Conservation (phyloP, 2,797 vertebrate species). For the Valencia hispanica region DNA sequence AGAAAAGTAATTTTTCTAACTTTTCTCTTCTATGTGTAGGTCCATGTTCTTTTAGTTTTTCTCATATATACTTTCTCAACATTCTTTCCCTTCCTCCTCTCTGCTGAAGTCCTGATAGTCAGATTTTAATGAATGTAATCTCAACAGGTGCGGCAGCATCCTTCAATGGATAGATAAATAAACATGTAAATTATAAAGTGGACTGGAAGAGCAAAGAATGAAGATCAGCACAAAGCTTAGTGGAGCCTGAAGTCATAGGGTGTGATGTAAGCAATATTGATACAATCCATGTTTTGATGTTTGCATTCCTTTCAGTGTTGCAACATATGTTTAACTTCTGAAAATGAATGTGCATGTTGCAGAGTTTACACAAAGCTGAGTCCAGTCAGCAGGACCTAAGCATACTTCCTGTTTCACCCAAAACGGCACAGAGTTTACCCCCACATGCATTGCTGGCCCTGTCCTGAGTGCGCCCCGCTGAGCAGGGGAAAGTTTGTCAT, state of each 20-base stretch:
- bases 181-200: slow-evolving; percentile 19
- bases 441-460: slow-evolving; percentile 49
- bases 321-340: slow-evolving; percentile 40
- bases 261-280: slow-evolving; percentile 1
- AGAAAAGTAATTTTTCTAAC: neutral
- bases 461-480: slow-evolving; percentile 40
- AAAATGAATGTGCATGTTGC: slow-evolving; percentile 34
- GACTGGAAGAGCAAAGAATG: neutral
- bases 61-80: neutral
- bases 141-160: slow-evolving; percentile 42
- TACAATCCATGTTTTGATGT: slow-evolving; percentile 38
- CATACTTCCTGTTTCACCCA: slow-evolving; percentile 45
- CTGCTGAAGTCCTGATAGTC: slow-evolving; percentile 40
- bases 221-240: slow-evolving; percentile 1
- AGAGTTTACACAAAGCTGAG: slow-evolving; percentile 43
- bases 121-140: slow-evolving; percentile 66
- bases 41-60: neutral
- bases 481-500: slow-evolving; percentile 63
- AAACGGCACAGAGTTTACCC: slow-evolving; percentile 49
- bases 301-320: slow-evolving; percentile 23
- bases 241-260: slow-evolving; percentile 15
- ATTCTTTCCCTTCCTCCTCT: slow-evolving; percentile 1
- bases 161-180: slow-evolving; percentile 42
- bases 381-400: slow-evolving; percentile 5
- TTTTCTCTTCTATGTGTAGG: neutral